Evolutionary conservation across 2,888 invertebrate species (phyloP).

Genomic region (Melinaea marsaeus): DNA sequence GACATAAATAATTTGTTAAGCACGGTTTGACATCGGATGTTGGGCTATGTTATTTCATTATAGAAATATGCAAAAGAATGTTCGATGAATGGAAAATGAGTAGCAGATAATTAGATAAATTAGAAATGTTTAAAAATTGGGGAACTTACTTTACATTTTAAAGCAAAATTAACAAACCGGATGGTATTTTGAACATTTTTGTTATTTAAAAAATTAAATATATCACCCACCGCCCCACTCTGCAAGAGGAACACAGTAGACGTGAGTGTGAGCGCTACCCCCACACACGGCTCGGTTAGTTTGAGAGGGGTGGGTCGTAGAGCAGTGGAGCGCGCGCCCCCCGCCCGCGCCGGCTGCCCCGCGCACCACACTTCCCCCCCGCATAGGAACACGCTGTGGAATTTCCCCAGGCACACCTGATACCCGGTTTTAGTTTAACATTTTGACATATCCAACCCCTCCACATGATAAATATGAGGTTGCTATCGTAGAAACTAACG

Average conservation of each 20-base stretch:
- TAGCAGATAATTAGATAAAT: too few relatives aligned
- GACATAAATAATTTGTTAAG: neutral
- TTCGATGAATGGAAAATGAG: too few relatives aligned
- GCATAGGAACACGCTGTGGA: slow-evolving; percentile 84
- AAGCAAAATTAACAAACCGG: too few relatives aligned
- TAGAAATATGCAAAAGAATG: too few relatives aligned
- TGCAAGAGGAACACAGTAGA: slow-evolving; percentile 82
- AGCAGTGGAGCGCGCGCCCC: slow-evolving; percentile 80
- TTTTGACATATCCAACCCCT: too few relatives aligned
- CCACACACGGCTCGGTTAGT: slow-evolving; percentile 61
- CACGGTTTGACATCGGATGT: too few relatives aligned
- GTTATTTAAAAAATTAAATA: neutral
- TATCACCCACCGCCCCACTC: slow-evolving; percentile 76
- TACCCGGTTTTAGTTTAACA: neutral
- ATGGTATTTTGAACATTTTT: too few relatives aligned
- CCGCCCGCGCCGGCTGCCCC: slow-evolving; percentile 87
- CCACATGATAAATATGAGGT: too few relatives aligned
- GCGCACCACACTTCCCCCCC: slow-evolving; percentile 81
- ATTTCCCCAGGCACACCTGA: slow-evolving; percentile 85
- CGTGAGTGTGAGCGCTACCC: slow-evolving; percentile 80
- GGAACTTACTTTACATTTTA: too few relatives aligned
- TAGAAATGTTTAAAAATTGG: too few relatives aligned
- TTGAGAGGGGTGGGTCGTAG: slow-evolving; percentile 72
- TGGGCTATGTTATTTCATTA: too few relatives aligned
- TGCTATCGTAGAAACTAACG: too few relatives aligned